Base-by-base conservation (phyloP, 2,797 vertebrate genomes). In the Phoxinus dragarum region DNA sequence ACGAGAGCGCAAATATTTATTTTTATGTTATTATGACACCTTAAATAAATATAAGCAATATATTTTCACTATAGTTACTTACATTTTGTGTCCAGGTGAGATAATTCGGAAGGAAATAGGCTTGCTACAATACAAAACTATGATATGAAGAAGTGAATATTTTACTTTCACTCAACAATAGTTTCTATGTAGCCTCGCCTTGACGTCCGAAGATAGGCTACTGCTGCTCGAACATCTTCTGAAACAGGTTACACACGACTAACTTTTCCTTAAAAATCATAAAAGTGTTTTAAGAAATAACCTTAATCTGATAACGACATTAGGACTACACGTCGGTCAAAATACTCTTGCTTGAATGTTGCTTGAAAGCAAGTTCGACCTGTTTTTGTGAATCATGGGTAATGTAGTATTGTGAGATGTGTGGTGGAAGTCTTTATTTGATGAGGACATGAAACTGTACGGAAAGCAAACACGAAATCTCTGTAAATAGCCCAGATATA, bases 381-480 rank as follows among this genome's bases (percentile, higher is more conserved):
- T 7, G 44, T 52, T 83, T 67, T 34, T 76, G 10, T 40, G 82
- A 36, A 42, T 76, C 61, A 68, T 76, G 72, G 72, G 71, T 66
- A 83, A 83, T 67, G 71, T 40, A 54, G 81, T 84, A 11, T 42
- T 23, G 21, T 38, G 9, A n/a, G 6, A 1, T 31, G 19, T 8
- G 61, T 14, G 12, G 19, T 23, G 4, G 27, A 38, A 38, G 0
- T 44, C 0, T 66, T 49, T 49, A 52, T 23, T 74, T 52, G 1
- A 83, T 52, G 9, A n/a, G 1, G 27, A 67, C 31, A 12, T 38
- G 36, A 49, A 74, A 36, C 9, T 19, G 4, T 27, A 27, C 10
- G 36, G 21, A 40, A n/a, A 40, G 36, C 11, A 77, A 59, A 14
- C 11, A 6, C 47, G 17, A n/a, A 31, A 49, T 27, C 2, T 7